phyloP scores from a whole-genome alignment of 2,888 invertebrate genomes.

The Sminthurides aquaticus region DNA sequence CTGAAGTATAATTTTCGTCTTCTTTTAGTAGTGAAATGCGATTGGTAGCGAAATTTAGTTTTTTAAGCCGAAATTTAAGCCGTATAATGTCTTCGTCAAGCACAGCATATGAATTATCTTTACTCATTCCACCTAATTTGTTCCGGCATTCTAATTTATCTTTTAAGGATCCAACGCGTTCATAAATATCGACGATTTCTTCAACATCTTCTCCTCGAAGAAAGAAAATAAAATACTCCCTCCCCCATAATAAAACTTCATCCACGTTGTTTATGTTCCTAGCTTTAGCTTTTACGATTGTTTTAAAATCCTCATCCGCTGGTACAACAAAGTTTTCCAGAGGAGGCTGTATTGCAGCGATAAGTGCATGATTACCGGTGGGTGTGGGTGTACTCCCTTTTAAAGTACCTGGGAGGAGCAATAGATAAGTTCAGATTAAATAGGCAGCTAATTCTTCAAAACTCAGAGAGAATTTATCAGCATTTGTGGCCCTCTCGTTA shows the following conservation, averaged over 20 bases:
- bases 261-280: conserved; percentile 23
- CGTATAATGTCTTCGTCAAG: conserved; percentile 30
- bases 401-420: neutral
- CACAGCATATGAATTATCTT: too few species aligned
- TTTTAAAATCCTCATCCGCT: conserved; percentile 32
- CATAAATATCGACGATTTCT: conserved; percentile 37
- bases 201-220: conserved; percentile 37
- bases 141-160: neutral
- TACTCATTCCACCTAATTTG: neutral
- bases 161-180: conserved; percentile 20
- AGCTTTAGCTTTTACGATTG: conserved; percentile 21
- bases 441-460: too few species aligned
- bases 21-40: neutral
- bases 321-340: conserved; percentile 37
- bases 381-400: conserved; percentile 12
- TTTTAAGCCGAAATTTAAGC: conserved; percentile 28
- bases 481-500: conserved; percentile 11
- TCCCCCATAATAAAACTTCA: conserved; percentile 39
- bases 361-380: conserved; percentile 16
- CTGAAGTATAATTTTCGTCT: neutral
- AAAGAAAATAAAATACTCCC: conserved; percentile 39
- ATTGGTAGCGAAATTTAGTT: neutral
- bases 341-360: conserved; percentile 19
- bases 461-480: too few species aligned
- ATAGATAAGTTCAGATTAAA: too few species aligned